Base-by-base conservation (phyloP, 2,888 invertebrate species). In the Drosophila lacicola region DNA sequence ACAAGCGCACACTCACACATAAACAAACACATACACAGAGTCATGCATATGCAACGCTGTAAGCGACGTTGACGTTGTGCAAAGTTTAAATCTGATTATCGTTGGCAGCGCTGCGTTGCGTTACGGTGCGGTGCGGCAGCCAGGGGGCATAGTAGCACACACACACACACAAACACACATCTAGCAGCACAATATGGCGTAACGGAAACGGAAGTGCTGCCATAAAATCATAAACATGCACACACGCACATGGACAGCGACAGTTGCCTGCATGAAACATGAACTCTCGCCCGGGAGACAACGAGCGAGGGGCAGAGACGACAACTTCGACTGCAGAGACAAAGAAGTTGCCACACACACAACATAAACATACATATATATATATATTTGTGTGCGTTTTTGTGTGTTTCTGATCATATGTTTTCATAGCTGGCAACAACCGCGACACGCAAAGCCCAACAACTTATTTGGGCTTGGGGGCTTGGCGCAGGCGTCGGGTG, bases 71-170 rank as follows among this genome's bases (percentile, higher is more conserved):
- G 88, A 82, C 85, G 89, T 85, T 85, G 88, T 80, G 81, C 83
- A 88, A 88, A 89, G 89, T 89, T 88, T 85, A 89, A 88, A 89
- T 86, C 85, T 86, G 85, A 86, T 86, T 86, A 86, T 85, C 80
- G 85, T 55, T 81, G 79, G 65, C 84, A 81, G 71, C 58, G 29
- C 37, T 42, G 60, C 1, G 9, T 29, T 29, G 25, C 25, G 5
- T 4, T 33, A 47, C 14, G 42, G 29, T 13, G 36, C n/a, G 41
- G 29, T 25, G 25, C 10, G 21, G 53, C 13, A 34, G 50, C 33
- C 42, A 44, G 44, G 55, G 61, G 61, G 13, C 17, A 36, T 54
- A 56, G 57, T 39, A 36, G 51, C 47, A 58, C 50, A 60, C 46
- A 66, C 21, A 55, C 47, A 58, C 50, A 60, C 46, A 56, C 47